Evolutionary conservation across 2,113 vertebrate species (phyloP).

Genomic region (Platichthys flesus): DNA sequence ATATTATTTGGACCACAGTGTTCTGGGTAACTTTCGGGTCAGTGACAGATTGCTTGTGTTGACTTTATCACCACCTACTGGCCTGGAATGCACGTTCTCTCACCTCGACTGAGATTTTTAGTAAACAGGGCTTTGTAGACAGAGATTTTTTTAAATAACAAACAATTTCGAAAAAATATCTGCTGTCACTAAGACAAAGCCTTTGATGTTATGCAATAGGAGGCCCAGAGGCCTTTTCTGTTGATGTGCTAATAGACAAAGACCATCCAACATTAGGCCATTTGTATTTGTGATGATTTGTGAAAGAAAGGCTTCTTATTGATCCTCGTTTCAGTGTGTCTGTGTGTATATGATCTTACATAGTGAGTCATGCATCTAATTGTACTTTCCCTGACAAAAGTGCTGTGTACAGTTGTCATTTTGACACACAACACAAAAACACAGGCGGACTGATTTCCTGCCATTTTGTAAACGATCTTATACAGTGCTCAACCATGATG

Average conservation of each 20-base stretch:
- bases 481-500: background rate
- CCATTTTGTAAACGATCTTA: background rate
- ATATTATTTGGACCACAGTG: too few species aligned
- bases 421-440: slow-evolving; percentile 5
- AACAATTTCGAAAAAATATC: too few species aligned
- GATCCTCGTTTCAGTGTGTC: slow-evolving; percentile 40
- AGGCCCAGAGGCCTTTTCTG: background rate
- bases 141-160: too few species aligned
- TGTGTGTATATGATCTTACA: background rate
- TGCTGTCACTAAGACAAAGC: too few species aligned
- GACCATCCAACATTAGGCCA: background rate
- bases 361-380: slow-evolving; percentile 31
- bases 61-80: too few species aligned
- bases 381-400: slow-evolving; percentile 2
- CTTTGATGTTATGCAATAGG: background rate
- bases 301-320: slow-evolving; percentile 40
- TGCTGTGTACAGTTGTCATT: background rate
- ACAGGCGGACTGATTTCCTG: background rate
- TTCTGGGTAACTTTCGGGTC: too few species aligned
- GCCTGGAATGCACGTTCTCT: too few species aligned
- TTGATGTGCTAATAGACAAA: background rate
- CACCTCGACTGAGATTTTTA: too few species aligned
- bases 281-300: slow-evolving; percentile 29
- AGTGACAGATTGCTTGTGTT: too few species aligned
- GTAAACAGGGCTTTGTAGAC: too few species aligned